Percentiles rank a stretch among this genome's conserved stretches.
phyloP scores from a whole-genome alignment of 2,888 invertebrate species.

The Sericinus montela region DNA sequence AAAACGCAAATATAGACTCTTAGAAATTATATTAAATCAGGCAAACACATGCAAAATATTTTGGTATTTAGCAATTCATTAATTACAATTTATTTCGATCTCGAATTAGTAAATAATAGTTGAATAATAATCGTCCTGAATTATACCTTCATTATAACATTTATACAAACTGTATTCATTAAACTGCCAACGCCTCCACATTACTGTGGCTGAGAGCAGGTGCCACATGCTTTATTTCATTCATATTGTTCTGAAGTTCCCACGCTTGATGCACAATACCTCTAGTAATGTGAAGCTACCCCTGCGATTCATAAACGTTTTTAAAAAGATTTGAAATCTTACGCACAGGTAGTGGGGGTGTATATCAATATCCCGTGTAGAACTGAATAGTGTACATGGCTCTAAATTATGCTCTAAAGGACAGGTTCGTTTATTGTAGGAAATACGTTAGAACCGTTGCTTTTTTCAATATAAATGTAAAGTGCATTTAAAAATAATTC shows the following conservation, averaged over 20 bases:
- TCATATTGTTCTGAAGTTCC: conserved; percentile 51
- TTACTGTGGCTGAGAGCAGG: conserved; percentile 46
- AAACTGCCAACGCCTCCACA: conserved; percentile 32
- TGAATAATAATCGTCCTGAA: conserved; percentile 1
- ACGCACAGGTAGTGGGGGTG: conserved; percentile 43
- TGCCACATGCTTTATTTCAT: conserved; percentile 44
- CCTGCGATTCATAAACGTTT: conserved; percentile 51
- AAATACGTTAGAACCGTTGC: conserved; percentile 59
- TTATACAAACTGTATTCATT: neutral
- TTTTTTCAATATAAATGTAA: no score
- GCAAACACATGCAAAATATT: no score
- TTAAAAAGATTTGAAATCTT: conserved; percentile 55
- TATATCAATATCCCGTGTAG: no score
- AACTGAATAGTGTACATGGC: no score
- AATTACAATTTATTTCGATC: no score
- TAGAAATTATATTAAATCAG: no score
- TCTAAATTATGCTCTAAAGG: conserved; percentile 4
- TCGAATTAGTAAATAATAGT: no score
- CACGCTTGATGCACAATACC: conserved; percentile 53
- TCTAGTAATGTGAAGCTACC: conserved; percentile 49
- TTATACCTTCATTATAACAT: no score
- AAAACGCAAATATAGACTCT: no score
- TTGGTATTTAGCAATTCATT: no score
- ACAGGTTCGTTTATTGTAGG: conserved; percentile 24
- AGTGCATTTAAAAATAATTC: no score